phyloP scores from a whole-genome alignment of 2,888 invertebrate species.

The Brenthis daphne region DNA sequence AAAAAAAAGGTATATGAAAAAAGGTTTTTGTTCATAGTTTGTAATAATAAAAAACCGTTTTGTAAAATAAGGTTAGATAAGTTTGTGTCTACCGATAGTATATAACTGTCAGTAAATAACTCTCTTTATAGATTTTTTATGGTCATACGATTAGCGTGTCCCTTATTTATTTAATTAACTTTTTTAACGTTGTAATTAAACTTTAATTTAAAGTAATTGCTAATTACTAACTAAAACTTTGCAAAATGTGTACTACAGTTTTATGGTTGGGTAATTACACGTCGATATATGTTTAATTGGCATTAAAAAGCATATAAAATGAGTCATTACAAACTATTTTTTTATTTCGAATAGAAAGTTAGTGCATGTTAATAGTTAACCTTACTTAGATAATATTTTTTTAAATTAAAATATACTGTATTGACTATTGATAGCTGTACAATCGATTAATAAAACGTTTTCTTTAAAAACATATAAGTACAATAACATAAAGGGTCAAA shows the following conservation, averaged over 20 bases:
- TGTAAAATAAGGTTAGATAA: no score
- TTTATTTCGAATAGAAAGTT: neutral
- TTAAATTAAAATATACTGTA: no score
- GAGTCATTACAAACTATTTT: conserved; percentile 21
- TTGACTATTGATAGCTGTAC: no score
- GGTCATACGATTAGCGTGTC: neutral
- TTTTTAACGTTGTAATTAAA: conserved; percentile 18
- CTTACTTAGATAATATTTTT: no score
- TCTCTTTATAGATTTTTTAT: neutral
- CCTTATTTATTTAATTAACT: conserved; percentile 7
- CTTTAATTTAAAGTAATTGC: conserved; percentile 27
- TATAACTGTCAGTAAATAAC: neutral
- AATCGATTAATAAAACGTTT: no score
- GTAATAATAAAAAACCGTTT: no score
- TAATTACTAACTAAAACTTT: conserved; percentile 20
- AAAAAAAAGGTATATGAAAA: no score
- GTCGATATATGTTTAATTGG: conserved; percentile 23
- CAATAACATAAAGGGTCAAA: no score
- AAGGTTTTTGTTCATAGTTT: no score
- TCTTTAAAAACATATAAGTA: no score
- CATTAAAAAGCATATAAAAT: conserved; percentile 26
- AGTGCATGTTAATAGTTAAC: no score
- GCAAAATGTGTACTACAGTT: conserved; percentile 23
- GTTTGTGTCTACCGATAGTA: no score
- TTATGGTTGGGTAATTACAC: conserved; percentile 22